phyloP scores from a whole-genome alignment of 92 coral and sea anemone species.

The Phymanthus crucifer region DNA sequence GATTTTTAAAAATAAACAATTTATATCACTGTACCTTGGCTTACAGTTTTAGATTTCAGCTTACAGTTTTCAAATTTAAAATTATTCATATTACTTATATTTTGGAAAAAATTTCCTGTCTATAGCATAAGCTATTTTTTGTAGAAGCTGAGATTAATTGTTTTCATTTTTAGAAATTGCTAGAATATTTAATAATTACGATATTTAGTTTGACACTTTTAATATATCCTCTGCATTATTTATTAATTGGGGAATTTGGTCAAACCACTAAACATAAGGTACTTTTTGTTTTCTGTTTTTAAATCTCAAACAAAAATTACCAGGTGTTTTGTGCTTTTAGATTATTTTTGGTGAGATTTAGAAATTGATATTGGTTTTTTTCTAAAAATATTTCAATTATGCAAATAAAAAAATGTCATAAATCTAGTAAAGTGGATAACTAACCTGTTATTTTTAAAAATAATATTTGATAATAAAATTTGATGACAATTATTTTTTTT shows the following conservation, averaged over 20 bases:
- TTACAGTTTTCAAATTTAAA: too few species aligned
- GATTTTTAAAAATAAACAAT: too few species aligned
- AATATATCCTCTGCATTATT: conserved; percentile 9
- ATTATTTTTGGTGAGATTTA: background rate
- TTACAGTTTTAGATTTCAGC: too few species aligned
- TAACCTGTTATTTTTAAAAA: conserved; percentile 8
- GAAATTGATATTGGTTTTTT: background rate
- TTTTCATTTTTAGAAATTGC: background rate
- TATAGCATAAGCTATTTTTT: too few species aligned
- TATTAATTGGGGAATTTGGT: conserved; percentile 25
- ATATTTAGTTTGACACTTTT: background rate
- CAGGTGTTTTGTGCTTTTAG: background rate
- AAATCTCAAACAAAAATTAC: too few species aligned
- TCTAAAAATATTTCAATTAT: background rate
- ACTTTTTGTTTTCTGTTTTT: background rate
- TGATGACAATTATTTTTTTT: background rate
- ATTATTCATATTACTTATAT: too few species aligned
- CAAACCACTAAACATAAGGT: conserved; percentile 2
- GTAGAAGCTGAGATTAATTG: background rate
- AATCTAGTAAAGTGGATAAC: background rate
- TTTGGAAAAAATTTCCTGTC: too few species aligned
- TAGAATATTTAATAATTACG: background rate
- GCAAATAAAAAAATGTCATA: background rate
- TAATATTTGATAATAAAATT: background rate
- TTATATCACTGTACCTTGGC: too few species aligned